A percentile compares a stretch with the other conserved stretches of the same genome.
Evolutionary conservation across 2,113 vertebrate genomes (phyloP).

Genomic region (Clarias gariepinus): DNA sequence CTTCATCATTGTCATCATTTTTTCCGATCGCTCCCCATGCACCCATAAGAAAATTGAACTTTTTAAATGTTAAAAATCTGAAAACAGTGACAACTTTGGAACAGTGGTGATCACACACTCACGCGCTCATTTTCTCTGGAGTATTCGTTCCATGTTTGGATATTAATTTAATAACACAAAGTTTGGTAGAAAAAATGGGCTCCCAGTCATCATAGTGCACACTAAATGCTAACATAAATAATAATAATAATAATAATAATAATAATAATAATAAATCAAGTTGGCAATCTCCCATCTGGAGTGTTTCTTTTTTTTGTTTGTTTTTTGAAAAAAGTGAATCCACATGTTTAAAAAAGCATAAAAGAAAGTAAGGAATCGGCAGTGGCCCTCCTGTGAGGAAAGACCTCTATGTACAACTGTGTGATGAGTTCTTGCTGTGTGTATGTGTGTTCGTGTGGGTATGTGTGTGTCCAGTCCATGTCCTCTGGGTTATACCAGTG

Average conservation of each 20-base stretch:
- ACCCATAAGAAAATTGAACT: slow-evolving; percentile 81
- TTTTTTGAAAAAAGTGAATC: slow-evolving; percentile 93
- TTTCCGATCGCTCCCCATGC: slow-evolving; percentile 82
- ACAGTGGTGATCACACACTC: slow-evolving; percentile 74
- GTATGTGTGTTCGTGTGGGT: slow-evolving; percentile 48
- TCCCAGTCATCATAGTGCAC: slow-evolving; percentile 53
- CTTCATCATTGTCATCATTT: slow-evolving; percentile 17
- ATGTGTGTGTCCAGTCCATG: slow-evolving; percentile 58
- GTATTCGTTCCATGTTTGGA: slow-evolving; percentile 72
- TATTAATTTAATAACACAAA: slow-evolving; percentile 66
- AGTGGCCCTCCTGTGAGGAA: slow-evolving; percentile 36
- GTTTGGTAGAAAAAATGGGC: slow-evolving; percentile 41
- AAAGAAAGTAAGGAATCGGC: slow-evolving; percentile 69
- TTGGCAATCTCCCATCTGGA: slow-evolving; percentile 92
- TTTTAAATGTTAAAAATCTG: slow-evolving; percentile 71
- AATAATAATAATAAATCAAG: slow-evolving; percentile 79
- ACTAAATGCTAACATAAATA: slow-evolving; percentile 52
- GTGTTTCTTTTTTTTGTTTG: slow-evolving; percentile 45
- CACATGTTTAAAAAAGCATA: slow-evolving; percentile 75
- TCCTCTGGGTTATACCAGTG: slow-evolving; percentile 93
- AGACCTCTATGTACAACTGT: slow-evolving; percentile 50
- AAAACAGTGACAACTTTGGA: slow-evolving; percentile 89
- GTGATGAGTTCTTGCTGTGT: slow-evolving; percentile 37
- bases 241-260: slow-evolving; percentile 42
- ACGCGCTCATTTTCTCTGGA: slow-evolving; percentile 43